Base-by-base conservation (phyloP, 2,797 vertebrate species). In the Coluber constrictor region DNA sequence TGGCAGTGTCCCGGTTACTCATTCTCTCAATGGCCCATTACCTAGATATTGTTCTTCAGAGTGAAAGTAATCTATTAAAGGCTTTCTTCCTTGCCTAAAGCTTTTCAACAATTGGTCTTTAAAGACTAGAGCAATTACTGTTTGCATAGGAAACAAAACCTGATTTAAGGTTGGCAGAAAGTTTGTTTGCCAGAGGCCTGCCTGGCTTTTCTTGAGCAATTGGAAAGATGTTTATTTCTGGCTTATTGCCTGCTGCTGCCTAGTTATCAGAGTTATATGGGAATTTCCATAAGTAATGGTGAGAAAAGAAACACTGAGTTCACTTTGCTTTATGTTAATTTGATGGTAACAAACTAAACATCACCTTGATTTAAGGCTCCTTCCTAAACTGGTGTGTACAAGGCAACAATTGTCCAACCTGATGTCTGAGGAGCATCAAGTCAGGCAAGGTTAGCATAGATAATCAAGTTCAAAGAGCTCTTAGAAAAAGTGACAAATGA, bases 61-160 rank as follows among this genome's bases (percentile, higher is more conserved):
- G 94, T 91, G 61, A 96, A 97, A 96, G 94, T 96, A 96, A 96
- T 95, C 93, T 95, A 97, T 97, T 96, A 97, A 96, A 96, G 96
- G 89, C 43, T 93, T 97, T 91, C 89, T 94, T 96, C 95, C 93
- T 96, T 92, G 93, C 95, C 96, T 95, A 95, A 96, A 94, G 92
- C 93, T 94, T 93, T 94, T 95, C 92, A 95, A 95, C 95, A 96
- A 94, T 95, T 96, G 94, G 95, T 95, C 83, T 96, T 95, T 94
- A 95, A 96, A 96, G 94, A 95, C 60, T 95, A 94, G 66, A 93
- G 20, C 90, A 95, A 29, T 94, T 94, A 16, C 88, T 18, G 86
- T 94, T 97, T 95, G 91, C 95, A 94, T 92, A 88, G 91, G 51
- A 88, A 95, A 95, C 94, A 86, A 63, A 60, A 54, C 87, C 95